Evolutionary conservation across 2,113 vertebrate species (phyloP).

Genomic region (Toxotes jaculatrix): DNA sequence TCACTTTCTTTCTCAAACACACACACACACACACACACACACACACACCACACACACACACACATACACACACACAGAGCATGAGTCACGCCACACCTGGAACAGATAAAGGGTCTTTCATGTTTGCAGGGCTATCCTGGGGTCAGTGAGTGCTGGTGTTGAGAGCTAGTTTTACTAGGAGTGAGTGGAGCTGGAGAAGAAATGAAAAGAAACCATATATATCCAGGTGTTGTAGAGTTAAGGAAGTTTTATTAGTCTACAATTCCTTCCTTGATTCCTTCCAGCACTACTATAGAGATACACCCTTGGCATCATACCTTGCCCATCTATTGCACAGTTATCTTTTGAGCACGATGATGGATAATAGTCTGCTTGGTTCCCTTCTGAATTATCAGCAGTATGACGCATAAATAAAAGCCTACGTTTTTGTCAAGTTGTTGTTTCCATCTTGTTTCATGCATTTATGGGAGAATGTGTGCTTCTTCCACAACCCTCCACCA

Average conservation of each 20-base stretch:
- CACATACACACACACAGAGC: conserved; percentile 58
- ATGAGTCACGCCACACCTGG: conserved; percentile 82
- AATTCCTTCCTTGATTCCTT: conserved; percentile 65
- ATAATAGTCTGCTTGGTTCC: conserved; percentile 52
- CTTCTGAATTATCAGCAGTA: conserved; percentile 68
- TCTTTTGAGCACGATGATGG: conserved; percentile 49
- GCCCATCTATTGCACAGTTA: conserved; percentile 61
- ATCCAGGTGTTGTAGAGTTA: conserved; percentile 78
- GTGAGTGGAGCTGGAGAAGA: conserved; percentile 72
- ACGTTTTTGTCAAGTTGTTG: conserved; percentile 50
- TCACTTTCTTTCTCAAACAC: conserved; percentile 50
- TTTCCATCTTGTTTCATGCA: conserved; percentile 59
- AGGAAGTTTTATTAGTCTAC: conserved; percentile 72
- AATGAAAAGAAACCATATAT: conserved; percentile 80
- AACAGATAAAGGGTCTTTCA: conserved; percentile 87
- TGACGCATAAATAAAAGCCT: conserved; percentile 54
- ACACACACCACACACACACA: conserved; percentile 57
- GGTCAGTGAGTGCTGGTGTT: conserved; percentile 84
- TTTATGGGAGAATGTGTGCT: conserved; percentile 56
- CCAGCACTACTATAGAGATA: conserved; percentile 35
- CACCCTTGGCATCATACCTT: conserved; percentile 44
- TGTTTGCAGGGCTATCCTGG: conserved; percentile 82
- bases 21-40: conserved; percentile 53
- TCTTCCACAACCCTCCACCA: conserved; percentile 28
- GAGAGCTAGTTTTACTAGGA: conserved; percentile 81